These are phyloP conservation scores for Alligator mississippiensis DNA, from an alignment of 2,113 vertebrate species.

Conservation along the genomic window DNA sequence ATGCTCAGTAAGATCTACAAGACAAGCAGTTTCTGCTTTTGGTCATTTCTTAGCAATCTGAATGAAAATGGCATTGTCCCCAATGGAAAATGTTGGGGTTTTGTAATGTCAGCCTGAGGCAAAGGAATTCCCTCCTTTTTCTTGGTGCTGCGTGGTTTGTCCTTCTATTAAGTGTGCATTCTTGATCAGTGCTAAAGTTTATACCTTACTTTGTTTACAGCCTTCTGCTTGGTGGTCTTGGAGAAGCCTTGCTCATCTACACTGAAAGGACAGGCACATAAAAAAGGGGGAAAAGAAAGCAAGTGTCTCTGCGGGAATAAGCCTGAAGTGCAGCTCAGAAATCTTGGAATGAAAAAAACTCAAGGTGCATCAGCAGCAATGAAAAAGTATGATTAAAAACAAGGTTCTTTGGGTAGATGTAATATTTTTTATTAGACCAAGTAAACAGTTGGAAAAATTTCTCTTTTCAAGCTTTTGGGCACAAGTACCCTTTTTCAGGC, in stretches of 20 bases:
- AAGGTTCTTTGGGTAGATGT: neutral
- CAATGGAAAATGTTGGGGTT: neutral
- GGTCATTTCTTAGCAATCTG: neutral
- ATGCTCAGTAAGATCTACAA: neutral
- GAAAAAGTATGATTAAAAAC: slow-evolving; percentile 29
- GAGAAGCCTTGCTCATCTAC: slow-evolving; percentile 88
- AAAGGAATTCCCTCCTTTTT: neutral
- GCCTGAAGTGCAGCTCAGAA: neutral
- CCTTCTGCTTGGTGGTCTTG: slow-evolving; percentile 83
- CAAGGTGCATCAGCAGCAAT: neutral
- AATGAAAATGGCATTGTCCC: slow-evolving; percentile 10
- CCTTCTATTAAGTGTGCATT: neutral
- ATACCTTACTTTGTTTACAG: slow-evolving; percentile 77
- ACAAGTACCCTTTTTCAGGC: no score
- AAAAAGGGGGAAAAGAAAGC: slow-evolving; percentile 23
- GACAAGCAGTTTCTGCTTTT: neutral
- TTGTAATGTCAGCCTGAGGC: neutral
- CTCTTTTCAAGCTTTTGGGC: no score
- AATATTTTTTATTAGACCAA: no score
- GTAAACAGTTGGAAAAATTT: no score
- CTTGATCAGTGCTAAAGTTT: slow-evolving; percentile 26
- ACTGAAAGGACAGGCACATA: slow-evolving; percentile 78
- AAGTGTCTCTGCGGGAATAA: neutral
- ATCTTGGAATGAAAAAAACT: neutral
- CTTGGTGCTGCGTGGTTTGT: neutral